Percentiles rank a stretch among this genome's conserved stretches.
Evolutionary conservation across 2,797 vertebrate species (phyloP).

Genomic region (Sebastes reedi): DNA sequence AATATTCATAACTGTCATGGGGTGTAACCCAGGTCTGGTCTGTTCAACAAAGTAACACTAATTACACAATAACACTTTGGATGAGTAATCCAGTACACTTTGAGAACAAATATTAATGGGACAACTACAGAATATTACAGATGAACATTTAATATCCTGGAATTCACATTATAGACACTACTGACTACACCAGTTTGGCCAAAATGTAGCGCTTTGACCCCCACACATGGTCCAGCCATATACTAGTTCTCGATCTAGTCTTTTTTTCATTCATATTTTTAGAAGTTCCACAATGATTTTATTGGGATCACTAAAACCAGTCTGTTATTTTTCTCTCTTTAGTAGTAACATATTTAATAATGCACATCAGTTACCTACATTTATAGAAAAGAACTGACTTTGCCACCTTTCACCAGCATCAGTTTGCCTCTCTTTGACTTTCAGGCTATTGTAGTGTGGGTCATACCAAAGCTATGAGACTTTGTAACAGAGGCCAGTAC

Average conservation of each 20-base stretch:
- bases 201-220: too few relatives aligned
- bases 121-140: accelerated
- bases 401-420: background rate
- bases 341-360: background rate
- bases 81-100: background rate
- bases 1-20: background rate
- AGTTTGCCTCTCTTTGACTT: slow-evolving; percentile 42
- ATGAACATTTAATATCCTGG: too few relatives aligned
- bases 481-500: slow-evolving; percentile 51
- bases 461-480: slow-evolving; percentile 63
- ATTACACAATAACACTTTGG: background rate
- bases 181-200: too few relatives aligned
- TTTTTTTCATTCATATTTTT: background rate
- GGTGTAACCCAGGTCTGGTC: background rate
- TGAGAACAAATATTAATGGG: background rate
- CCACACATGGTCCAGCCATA: too few relatives aligned
- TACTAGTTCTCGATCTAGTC: background rate
- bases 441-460: slow-evolving; percentile 11
- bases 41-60: background rate
- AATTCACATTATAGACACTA: too few relatives aligned
- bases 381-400: background rate
- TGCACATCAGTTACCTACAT: background rate
- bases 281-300: background rate
- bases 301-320: background rate
- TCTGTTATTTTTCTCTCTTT: background rate